These are phyloP conservation scores for Sitta carolinensis DNA, from an alignment of 2,797 vertebrate species.

Conservation along the genomic window DNA sequence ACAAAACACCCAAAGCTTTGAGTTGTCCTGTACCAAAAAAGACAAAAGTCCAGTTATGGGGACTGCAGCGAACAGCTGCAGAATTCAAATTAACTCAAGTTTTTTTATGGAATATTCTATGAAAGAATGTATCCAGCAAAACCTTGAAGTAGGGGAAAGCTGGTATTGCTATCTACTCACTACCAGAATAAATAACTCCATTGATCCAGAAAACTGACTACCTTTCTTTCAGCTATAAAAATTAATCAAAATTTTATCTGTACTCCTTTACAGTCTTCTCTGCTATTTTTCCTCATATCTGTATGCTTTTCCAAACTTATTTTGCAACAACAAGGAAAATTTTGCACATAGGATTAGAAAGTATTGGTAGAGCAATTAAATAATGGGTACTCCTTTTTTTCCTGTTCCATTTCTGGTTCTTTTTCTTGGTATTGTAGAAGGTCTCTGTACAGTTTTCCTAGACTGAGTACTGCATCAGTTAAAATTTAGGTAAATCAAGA, in stretches of 20 bases:
- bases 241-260: not conserved
- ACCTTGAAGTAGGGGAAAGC: not conserved
- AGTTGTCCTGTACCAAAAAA: not conserved
- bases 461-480: not conserved
- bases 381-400: not conserved
- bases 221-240: conserved; percentile 2
- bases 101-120: not conserved
- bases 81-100: not conserved
- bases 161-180: not conserved
- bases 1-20: not conserved
- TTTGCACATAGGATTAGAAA: not conserved
- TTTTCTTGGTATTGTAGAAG: not conserved
- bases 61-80: not conserved
- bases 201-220: conserved; percentile 4
- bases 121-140: not conserved
- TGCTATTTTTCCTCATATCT: not conserved
- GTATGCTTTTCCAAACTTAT: not conserved
- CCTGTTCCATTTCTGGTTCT: not conserved
- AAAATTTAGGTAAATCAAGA: conserved; percentile 15
- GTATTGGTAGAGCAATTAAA: not conserved
- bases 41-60: not conserved
- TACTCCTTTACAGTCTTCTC: not conserved
- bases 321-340: not conserved
- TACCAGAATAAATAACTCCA: not conserved
- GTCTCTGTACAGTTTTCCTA: not conserved